Evolutionary conservation across 2,113 vertebrate species (phyloP), one percentile per base, ranked within the genome.

Genomic region (Chelonoidis abingdonii): DNA sequence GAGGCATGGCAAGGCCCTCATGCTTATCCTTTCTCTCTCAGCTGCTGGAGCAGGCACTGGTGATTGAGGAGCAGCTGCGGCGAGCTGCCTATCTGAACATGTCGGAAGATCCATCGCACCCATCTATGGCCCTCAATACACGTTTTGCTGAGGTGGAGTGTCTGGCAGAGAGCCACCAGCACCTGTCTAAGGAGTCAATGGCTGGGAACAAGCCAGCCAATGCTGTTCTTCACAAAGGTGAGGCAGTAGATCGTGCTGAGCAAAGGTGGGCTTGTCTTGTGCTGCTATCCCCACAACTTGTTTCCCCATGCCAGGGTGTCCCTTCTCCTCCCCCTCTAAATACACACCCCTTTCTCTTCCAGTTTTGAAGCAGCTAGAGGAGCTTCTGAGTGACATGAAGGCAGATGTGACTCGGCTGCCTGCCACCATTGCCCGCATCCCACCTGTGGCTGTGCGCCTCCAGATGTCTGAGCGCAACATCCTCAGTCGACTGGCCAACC

Each of bases 381-480:
- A 99, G 97, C 98, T 99, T 81, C 97, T 99, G 94, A 99, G 99
- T 84, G 99, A 99, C 98, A 99, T 99, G 99, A 99, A 99, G 97
- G 99, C 99, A 0, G 99, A 99, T 82, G 99, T 99, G 94, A 99
- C 99, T 0, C 99, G 99, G 53, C 98, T 99, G 94, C 99, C 99
- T 3, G 99, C 99, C 31, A 99, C 99, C 59, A 99, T 99, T 31
- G 99, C 99, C 95, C 99, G 99, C 85, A 99, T 99, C 93, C 99
- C 99, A 0, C 99, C 99, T 0, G 99, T 99, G 75, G 99, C 99
- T 0, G 99, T 99, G 94, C 98, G 99, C 80, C 98, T 99, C 80
- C 99, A 99, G 97, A 99, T 99, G 99, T 99, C 99, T 0, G 99
- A 99, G 97, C 99, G 99, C 89, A 99, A 99, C 98, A 99, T 99